These are phyloP conservation scores for Stegastes partitus DNA, from an alignment of 2,113 vertebrate species.

Conservation along the genomic window DNA sequence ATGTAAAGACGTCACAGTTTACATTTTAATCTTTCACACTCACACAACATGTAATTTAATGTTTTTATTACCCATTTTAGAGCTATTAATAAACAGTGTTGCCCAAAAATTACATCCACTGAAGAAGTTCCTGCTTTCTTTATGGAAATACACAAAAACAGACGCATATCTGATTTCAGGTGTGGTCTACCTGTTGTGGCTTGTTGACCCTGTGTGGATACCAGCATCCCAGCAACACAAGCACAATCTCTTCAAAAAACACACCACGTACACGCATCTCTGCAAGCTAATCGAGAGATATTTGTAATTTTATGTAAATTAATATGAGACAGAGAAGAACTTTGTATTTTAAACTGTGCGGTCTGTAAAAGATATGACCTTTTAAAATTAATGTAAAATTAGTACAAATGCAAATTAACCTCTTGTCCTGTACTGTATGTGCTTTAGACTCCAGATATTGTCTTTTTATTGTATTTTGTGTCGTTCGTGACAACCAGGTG, in stretches of 20 bases:
- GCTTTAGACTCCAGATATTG: too few species aligned
- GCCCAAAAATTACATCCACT: background rate
- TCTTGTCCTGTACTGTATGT: too few species aligned
- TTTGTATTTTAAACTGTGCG: too few species aligned
- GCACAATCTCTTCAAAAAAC: background rate
- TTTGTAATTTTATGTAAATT: background rate
- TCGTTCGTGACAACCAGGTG: background rate
- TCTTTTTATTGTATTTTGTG: too few species aligned
- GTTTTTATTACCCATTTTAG: background rate
- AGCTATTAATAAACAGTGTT: background rate
- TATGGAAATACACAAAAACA: background rate
- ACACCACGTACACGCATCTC: background rate
- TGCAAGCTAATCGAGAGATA: constrained; percentile 1
- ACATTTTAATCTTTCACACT: background rate
- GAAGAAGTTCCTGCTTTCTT: background rate
- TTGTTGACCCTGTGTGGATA: background rate
- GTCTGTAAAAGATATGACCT: too few species aligned
- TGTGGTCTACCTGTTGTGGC: constrained; percentile 16
- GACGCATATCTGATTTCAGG: constrained; percentile 2
- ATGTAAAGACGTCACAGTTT: background rate
- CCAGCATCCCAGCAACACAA: constrained; percentile 3
- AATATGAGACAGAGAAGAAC: too few species aligned
- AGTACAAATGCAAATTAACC: too few species aligned
- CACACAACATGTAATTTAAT: background rate
- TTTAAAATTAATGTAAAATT: too few species aligned